Base-by-base conservation (phyloP, 2,113 vertebrate genomes). In the Chrysochloris asiatica region DNA sequence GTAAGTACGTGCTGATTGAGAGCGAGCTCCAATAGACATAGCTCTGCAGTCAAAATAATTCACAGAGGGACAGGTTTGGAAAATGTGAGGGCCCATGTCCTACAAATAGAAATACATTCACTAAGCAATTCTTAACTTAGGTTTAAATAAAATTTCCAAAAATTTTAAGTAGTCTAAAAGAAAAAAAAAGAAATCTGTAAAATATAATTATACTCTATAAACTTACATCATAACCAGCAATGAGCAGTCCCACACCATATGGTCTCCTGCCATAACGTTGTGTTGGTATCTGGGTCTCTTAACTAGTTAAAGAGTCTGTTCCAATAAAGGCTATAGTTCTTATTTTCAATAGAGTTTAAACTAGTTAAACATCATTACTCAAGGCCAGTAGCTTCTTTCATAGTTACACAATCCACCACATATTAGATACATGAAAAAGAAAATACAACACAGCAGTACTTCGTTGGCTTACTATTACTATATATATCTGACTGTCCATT, bases 21-120 rank as follows among this genome's bases (percentile, higher is more conserved):
- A 99, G 80, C 99, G 99, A 0, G 99, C 99, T 73, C 99, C 99
- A 80, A 99, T 99, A 82, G 99, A 99, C 99, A 99, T 99, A 86
- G 99, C 99, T 97, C 99, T 99, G 94, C 99, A 99, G 96, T 99
- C 99, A 96, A 99, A 99, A 94, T 99, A 99, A 97, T 99, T 99
- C 24, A 99, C 99, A 78, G 99, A 99, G 0, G 99, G 99, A 95
- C 99, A 99, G 14, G 99, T 99, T 96, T 99, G 99, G 97, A 99
- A 99, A 96, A 99, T 99, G 95, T 99, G 99, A 96, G 99, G 99
- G 21, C 99, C 99, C 98, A 99, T 99, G 94, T 99, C 99, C 99
- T 99, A 94, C 1, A 38, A 89, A 67, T 4, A 94, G 83, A 22
- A 43, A 56, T 26, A 79, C 48, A 0, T 73, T n/a, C 0, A 83